Evolutionary conservation across 2,888 invertebrate genomes (phyloP), one percentile per base, ranked within the genome.

Genomic region (Iselma pallidipennis): DNA sequence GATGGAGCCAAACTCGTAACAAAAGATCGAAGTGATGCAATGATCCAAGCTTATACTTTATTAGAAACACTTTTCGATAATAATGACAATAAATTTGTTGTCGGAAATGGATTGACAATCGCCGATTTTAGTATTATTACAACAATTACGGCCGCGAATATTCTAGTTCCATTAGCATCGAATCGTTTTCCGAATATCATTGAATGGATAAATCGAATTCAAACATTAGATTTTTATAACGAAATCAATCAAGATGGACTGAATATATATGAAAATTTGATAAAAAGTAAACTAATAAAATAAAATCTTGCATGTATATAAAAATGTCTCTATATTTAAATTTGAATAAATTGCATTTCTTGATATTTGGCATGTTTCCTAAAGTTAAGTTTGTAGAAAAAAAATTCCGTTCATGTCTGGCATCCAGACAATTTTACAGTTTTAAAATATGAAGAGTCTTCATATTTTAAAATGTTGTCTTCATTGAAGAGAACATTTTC

Each of bases 61-160:
- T 71, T 83, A 72, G 83, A 84, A 63, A 68, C 69, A 16, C 78
- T 79, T 59, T 73, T 84, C 12, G 71, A 69, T 10, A 63, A 68
- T 10, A n/a, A n/a, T n/a, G 72, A 76, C 12, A 71, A 76, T 26
- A 72, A 74, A 37, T 82, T 74, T 63, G 80, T 82, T 65, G 82
- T 82, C 16, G 76, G 79, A n/a, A 72, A 79, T 55, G 68, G 67
- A 5, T 49, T 77, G 26, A 74, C 77, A 5, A 78, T 84, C 62
- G 83, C 84, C 50, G 84, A 84, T 73, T 74, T 83, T 66, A 81
- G 82, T 45, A 75, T 82, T 56, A 75, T 82, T 62, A 77, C 83
- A 63, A 81, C 82, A 65, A 59, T 83, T 56, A 80, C 81, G 57
- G 81, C 80, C n/a, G 74, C 80, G 29, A 75, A 81, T 75, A 75